Evolutionary conservation across 1,140 invertebrate genomes (phyloP).

Genomic region (Neodiprion pinetum): DNA sequence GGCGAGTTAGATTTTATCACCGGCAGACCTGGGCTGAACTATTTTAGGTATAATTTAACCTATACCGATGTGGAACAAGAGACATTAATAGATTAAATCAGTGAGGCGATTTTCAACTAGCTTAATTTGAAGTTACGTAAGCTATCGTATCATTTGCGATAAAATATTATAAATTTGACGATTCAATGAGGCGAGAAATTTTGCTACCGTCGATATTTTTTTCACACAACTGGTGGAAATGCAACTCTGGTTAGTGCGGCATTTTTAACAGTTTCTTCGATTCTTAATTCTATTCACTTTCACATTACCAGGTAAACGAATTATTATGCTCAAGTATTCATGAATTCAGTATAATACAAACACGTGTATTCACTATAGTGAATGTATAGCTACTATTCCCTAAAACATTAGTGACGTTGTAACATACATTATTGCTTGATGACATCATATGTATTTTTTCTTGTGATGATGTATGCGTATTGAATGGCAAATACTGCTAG

Average conservation of each 20-base stretch:
- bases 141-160: not conserved
- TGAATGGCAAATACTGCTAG: not conserved
- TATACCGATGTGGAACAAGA: not conserved
- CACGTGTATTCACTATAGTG: not conserved
- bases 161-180: not conserved
- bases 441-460: slow-evolving; percentile 3
- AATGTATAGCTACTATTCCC: not conserved
- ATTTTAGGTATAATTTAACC: slow-evolving; percentile 18
- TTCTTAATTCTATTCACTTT: too few relatives aligned
- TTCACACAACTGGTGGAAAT: not conserved
- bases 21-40: slow-evolving; percentile 6
- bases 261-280: too few relatives aligned
- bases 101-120: not conserved
- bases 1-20: not conserved
- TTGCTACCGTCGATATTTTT: not conserved
- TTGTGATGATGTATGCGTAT: not conserved
- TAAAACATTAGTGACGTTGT: not conserved
- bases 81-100: slow-evolving; percentile 17
- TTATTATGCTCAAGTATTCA: not conserved
- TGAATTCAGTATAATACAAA: not conserved
- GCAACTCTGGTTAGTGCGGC: too few relatives aligned
- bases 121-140: not conserved
- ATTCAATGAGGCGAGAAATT: not conserved
- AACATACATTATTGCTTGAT: not conserved
- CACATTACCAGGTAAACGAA: too few relatives aligned